These are phyloP conservation scores for Phymatocera aterrima DNA, from an alignment of 2,888 invertebrate genomes.

Conservation along the genomic window DNA sequence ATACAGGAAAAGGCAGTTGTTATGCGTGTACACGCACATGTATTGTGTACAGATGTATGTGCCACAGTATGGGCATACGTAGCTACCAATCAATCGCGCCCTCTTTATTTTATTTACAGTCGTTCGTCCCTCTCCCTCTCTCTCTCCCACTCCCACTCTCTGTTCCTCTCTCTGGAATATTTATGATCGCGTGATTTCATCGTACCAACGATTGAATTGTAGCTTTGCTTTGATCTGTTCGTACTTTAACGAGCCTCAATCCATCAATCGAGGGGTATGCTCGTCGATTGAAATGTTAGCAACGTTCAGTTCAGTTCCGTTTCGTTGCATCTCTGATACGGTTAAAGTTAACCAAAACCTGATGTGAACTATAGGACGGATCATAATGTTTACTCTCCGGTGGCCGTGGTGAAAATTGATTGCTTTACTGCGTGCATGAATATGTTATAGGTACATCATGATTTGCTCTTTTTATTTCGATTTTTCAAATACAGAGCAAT, in stretches of 20 bases:
- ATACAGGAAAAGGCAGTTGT: not conserved
- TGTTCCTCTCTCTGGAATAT: constrained; percentile 8
- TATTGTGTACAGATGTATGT: not conserved
- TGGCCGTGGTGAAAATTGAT: not conserved
- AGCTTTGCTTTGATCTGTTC: constrained; percentile 30
- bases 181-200: constrained; percentile 35
- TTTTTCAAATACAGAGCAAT: not conserved
- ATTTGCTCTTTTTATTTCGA: not conserved
- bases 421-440: not conserved
- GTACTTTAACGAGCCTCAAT: constrained; percentile 32
- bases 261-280: not conserved
- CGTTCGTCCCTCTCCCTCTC: not conserved
- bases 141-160: not conserved
- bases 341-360: constrained; percentile 4
- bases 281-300: constrained; percentile 14
- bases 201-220: constrained; percentile 34
- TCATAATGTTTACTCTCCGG: not conserved
- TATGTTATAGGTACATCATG: not conserved
- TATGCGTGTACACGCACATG: not conserved
- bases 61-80: not conserved
- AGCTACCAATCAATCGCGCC: constrained; percentile 37
- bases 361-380: not conserved
- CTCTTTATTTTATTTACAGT: constrained; percentile 40
- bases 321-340: not conserved
- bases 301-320: not conserved